A percentile compares a stretch with the other conserved stretches of the same genome.
Evolutionary conservation across 2,113 vertebrate genomes (phyloP).

Genomic region (Sula dactylatra): DNA sequence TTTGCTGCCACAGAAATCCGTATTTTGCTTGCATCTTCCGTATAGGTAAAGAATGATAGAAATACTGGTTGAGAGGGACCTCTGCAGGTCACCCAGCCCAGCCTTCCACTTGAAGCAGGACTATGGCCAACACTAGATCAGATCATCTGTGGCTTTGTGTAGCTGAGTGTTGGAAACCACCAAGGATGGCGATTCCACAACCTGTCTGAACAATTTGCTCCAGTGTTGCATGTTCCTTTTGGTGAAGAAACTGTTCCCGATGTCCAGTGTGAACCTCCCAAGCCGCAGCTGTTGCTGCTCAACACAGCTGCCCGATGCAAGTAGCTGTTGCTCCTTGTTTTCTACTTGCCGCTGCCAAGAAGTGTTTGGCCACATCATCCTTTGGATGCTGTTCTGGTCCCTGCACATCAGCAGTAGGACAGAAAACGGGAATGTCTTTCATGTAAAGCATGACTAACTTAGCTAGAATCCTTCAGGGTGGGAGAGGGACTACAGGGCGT

Average conservation of each 20-base stretch:
- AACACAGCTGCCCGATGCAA: not conserved
- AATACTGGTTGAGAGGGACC: slow-evolving; percentile 61
- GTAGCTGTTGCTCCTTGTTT: not conserved
- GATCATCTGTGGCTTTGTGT: not conserved
- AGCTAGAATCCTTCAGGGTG: not conserved
- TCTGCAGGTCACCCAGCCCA: slow-evolving; percentile 38
- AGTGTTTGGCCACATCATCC: not conserved
- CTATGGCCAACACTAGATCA: not conserved
- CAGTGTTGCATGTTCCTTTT: not conserved
- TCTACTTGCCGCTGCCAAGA: not conserved
- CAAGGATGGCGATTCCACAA: not conserved
- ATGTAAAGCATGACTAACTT: not conserved
- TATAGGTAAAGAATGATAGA: not conserved
- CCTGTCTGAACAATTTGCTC: not conserved
- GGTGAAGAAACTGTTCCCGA: not conserved
- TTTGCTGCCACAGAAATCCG: not conserved
- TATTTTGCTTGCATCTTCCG: not conserved
- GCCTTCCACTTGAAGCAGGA: not conserved
- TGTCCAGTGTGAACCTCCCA: not conserved
- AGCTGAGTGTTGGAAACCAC: not conserved
- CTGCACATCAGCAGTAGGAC: not conserved
- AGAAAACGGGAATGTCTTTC: not conserved
- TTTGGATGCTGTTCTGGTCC: not conserved
- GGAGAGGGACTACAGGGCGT: not conserved
- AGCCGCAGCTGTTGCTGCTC: not conserved